Evolutionary conservation across 2,797 vertebrate species (phyloP).

Genomic region (Oreochromis mossambicus): DNA sequence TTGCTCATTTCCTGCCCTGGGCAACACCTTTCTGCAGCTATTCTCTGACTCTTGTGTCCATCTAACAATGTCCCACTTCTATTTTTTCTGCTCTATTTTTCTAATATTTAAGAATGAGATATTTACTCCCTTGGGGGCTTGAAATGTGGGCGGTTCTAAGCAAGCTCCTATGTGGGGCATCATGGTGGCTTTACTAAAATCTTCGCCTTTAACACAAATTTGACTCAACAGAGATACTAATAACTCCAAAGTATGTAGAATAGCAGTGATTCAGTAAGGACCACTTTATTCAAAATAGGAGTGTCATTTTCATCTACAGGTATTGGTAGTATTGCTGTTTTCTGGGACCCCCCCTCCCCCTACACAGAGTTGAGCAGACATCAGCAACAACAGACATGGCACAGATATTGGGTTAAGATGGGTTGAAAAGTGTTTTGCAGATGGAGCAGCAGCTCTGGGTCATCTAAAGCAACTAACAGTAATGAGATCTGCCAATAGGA

Average conservation of each 20-base stretch:
- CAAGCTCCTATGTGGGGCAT: fast-evolving
- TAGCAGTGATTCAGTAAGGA: not conserved
- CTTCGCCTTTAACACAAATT: not conserved
- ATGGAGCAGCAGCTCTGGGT: not conserved
- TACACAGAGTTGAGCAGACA: not conserved
- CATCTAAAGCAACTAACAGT: not conserved
- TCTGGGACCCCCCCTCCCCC: not conserved
- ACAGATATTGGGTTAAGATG: not conserved
- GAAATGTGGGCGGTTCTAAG: not conserved
- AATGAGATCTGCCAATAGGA: not conserved
- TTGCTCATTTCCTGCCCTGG: conserved; percentile 54
- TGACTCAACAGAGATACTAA: not conserved
- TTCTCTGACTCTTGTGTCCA: not conserved
- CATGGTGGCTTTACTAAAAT: not conserved
- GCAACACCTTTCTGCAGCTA: conserved; percentile 25
- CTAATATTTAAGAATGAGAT: not conserved
- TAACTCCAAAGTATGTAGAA: not conserved
- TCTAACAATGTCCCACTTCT: not conserved
- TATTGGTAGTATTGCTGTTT: not conserved
- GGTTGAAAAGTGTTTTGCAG: not conserved
- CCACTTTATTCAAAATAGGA: not conserved
- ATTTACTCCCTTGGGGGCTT: not conserved
- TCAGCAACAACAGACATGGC: not conserved
- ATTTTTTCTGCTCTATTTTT: not conserved
- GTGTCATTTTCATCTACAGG: not conserved